Evolutionary conservation across 1,140 invertebrate species (phyloP), one percentile per base, ranked within the genome.

Genomic region (Drosophila nasuta): DNA sequence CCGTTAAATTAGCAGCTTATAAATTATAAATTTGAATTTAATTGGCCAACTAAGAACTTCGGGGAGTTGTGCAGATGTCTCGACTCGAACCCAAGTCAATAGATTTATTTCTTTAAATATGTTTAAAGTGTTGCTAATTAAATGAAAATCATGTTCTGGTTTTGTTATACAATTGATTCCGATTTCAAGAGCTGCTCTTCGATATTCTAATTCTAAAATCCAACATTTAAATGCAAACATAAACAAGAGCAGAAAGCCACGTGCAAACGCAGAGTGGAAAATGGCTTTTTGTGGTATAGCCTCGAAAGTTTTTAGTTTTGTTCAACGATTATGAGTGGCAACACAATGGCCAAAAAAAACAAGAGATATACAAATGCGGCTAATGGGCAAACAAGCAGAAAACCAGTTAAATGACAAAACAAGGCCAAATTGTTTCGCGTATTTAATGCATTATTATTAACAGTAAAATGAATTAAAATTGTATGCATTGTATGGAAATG

Each of bases 11-110:
- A 86, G 75, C 78, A 76, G 69, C 78, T 86, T 78, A 85, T 85
- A 83, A 85, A 85, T 85, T 86, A 85, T 85, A 76, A 71, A 85
- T 86, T 81, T 78, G 63, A 81, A 86, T 86, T 86, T 86, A 85
- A 85, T 85, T 86, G 82, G 48, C 54, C 70, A 75, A 75, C 57
- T 81, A 35, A 20, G 71, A 66, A 56, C 43, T 35, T 35, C 11
- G 43, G 35, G 35, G 30, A 67, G 25, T 62, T 46, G 63, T 69
- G 57, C n/a, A 51, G 33, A 38, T 66, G 33, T 28, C 20, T 41
- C 13, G 10, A 5, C 35, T 48, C 49, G 15, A 5, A 64, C 1
- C 20, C 20, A 25, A 25, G 20, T 25, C 20, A 25, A 25, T 25
- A 25, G 7, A 30, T 52, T 28, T 3, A 52, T 5, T 52, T 1